Evolutionary conservation across 2,888 invertebrate species (phyloP).

Genomic region (Meiosimyza decipiens): DNA sequence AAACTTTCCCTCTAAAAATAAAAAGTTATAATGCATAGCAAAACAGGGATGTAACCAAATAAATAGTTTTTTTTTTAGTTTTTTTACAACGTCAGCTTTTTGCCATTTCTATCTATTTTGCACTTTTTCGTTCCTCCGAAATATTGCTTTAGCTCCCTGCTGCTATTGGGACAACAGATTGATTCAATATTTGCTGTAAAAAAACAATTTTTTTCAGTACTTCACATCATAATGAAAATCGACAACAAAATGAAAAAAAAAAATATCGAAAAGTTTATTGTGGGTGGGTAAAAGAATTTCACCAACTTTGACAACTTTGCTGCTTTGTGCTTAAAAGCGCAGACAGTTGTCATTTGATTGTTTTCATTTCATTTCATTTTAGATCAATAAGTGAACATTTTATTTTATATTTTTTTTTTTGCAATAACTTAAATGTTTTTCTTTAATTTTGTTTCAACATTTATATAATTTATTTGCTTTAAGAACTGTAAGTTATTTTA

Average conservation of each 20-base stretch:
- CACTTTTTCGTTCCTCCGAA: neutral
- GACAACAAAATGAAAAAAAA: too few species aligned
- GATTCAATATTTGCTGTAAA: conserved; percentile 42
- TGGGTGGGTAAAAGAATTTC: too few species aligned
- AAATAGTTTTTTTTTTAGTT: too few species aligned
- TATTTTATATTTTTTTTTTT: conserved; percentile 33
- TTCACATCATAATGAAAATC: too few species aligned
- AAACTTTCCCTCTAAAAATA: conserved; percentile 13
- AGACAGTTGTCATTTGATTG: conserved; percentile 46
- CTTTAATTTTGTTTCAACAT: too few species aligned
- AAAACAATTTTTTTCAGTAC: neutral
- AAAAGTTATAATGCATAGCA: conserved; percentile 23
- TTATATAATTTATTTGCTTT: too few species aligned
- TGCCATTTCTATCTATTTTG: conserved; percentile 1
- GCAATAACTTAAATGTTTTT: too few species aligned
- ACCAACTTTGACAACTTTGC: too few species aligned
- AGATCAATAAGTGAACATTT: conserved; percentile 43
- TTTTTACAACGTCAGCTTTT: neutral
- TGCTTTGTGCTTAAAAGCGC: conserved; percentile 33
- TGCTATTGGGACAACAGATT: conserved; percentile 34
- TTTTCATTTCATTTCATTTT: conserved; percentile 45
- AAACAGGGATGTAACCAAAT: too few species aligned
- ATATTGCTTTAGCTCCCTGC: too few species aligned
- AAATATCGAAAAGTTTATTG: too few species aligned
- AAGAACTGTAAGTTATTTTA: too few species aligned